Conservation (phyloP, 2,888 invertebrate species). For the Acleris holmiana region DNA sequence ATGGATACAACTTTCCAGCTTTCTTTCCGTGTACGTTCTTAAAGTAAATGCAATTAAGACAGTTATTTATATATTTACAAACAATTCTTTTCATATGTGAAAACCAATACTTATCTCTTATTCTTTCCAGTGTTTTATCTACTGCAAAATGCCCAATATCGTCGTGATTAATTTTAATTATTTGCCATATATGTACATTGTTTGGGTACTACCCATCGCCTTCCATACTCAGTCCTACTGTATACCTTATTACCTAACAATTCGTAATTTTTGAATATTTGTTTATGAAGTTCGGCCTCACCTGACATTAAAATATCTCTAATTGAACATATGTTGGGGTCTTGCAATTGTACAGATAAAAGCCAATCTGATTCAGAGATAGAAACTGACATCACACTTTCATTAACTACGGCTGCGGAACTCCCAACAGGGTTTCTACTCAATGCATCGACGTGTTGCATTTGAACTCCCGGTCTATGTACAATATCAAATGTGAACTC, state of each 20-base stretch:
- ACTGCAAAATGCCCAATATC: conserved; percentile 27
- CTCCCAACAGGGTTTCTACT: neutral
- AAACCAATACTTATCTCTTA: conserved; percentile 17
- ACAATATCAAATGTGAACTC: conserved; percentile 7
- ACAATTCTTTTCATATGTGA: conserved; percentile 16
- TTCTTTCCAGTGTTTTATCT: conserved; percentile 29
- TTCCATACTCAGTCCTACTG: conserved; percentile 16
- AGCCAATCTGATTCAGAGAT: conserved; percentile 14
- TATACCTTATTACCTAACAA: conserved; percentile 29
- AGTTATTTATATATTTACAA: conserved; percentile 19
- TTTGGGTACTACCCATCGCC: conserved; percentile 32
- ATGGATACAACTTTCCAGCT: conserved; percentile 2
- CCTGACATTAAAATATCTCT: conserved; percentile 23
- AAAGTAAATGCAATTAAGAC: conserved; percentile 43
- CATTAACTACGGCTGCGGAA: neutral
- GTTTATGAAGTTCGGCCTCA: conserved; percentile 22
- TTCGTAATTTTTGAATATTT: conserved; percentile 16
- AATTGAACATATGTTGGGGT: conserved; percentile 11
- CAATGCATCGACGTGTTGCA: conserved; percentile 15
- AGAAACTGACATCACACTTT: conserved; percentile 12
- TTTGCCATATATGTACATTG: conserved; percentile 23
- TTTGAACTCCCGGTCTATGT: conserved; percentile 2
- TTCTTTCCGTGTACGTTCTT: conserved; percentile 39
- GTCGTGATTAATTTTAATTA: conserved; percentile 22
- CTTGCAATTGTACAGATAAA: conserved; percentile 16